Evolutionary conservation across 92 coral and sea anemone genomes (phyloP).

Genomic region (Isaurus tuberculatus): DNA sequence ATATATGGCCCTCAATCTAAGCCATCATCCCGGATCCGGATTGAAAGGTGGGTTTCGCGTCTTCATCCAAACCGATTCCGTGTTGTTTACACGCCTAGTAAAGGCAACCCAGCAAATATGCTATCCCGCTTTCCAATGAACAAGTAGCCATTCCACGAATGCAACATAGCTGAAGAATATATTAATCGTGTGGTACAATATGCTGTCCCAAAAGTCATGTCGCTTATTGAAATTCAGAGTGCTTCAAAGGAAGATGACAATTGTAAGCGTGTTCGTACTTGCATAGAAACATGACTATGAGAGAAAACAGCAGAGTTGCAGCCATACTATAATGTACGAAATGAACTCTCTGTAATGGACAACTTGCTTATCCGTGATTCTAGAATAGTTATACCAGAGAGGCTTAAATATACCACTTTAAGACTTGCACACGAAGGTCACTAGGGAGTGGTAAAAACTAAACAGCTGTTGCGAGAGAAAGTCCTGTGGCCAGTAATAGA

Average conservation of each 20-base stretch:
- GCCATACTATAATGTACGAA: slow-evolving; percentile 32
- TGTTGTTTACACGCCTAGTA: slow-evolving; percentile 64
- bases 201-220: slow-evolving; percentile 52
- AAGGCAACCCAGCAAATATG: slow-evolving; percentile 56
- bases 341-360: slow-evolving; percentile 40
- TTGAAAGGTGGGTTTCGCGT: slow-evolving; percentile 57
- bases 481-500: slow-evolving; percentile 59
- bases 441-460: slow-evolving; percentile 47
- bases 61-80: slow-evolving; percentile 66
- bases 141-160: not conserved
- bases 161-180: slow-evolving; percentile 62
- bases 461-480: slow-evolving; percentile 36
- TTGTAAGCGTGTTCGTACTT: slow-evolving; percentile 8
- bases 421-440: slow-evolving; percentile 51
- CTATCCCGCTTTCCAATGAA: slow-evolving; percentile 33
- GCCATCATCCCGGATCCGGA: slow-evolving; percentile 33
- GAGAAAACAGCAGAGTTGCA: slow-evolving; percentile 19
- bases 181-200: slow-evolving; percentile 52
- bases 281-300: not conserved
- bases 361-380: slow-evolving; percentile 41
- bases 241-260: slow-evolving; percentile 45
- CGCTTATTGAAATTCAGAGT: slow-evolving; percentile 4
- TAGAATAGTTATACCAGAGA: slow-evolving; percentile 46
- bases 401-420: slow-evolving; percentile 18
- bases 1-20: slow-evolving; percentile 16